Evolutionary conservation across 2,797 vertebrate species (phyloP).

Genomic region (Hapalemur alaotrensis): DNA sequence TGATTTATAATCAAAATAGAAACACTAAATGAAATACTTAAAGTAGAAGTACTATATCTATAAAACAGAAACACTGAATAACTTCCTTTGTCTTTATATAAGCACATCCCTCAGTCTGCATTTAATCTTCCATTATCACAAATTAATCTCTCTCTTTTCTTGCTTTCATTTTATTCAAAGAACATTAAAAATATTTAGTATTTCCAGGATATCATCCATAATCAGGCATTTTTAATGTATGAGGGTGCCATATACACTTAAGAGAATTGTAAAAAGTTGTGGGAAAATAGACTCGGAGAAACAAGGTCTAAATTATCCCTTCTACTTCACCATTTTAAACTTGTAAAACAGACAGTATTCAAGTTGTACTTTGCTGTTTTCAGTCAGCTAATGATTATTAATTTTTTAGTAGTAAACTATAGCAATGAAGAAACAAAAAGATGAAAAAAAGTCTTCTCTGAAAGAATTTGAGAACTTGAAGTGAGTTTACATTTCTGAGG

Average conservation of each 20-base stretch:
- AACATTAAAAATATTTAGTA: not conserved
- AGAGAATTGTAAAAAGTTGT: not conserved
- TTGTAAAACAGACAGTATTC: not conserved
- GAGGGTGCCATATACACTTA: not conserved
- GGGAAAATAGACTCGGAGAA: not conserved
- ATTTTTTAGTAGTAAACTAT: not conserved
- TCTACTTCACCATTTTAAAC: not conserved
- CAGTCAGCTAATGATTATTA: not conserved
- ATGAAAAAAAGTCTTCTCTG: not conserved
- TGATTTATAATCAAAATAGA: slow-evolving; percentile 21
- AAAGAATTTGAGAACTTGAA: not conserved
- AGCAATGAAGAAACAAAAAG: not conserved
- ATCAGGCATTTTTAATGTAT: not conserved
- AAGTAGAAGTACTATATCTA: not conserved
- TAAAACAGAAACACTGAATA: not conserved
- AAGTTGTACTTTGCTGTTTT: not conserved
- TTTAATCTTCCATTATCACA: not conserved
- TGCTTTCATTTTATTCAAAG: not conserved
- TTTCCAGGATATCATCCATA: not conserved
- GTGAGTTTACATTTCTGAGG: not conserved
- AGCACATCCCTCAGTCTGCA: not conserved
- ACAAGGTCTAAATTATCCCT: not conserved
- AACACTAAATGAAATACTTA: slow-evolving; percentile 14
- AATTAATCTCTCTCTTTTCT: not conserved
- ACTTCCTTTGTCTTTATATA: not conserved